phyloP scores from a whole-genome alignment of 2,797 vertebrate species.

The Acrossocheilus wenchowensis region DNA sequence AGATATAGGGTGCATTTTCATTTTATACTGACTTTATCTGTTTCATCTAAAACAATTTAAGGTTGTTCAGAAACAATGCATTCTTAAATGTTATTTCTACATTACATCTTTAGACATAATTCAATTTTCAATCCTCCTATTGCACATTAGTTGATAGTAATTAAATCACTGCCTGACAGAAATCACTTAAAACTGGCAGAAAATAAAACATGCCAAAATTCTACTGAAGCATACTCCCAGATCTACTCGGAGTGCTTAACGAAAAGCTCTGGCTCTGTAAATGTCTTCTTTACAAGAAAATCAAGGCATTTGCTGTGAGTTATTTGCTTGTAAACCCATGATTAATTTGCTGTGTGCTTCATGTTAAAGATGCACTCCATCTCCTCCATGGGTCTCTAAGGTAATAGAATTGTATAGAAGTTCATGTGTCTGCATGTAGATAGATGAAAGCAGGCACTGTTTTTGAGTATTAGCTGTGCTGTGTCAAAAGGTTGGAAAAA shows the following conservation, averaged over 20 bases:
- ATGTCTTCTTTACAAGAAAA: neutral
- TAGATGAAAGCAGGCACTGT: constrained; percentile 24
- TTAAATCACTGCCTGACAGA: neutral
- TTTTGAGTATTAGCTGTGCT: neutral
- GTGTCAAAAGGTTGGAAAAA: constrained; percentile 20
- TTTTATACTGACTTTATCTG: neutral
- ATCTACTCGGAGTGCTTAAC: neutral
- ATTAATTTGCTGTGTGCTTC: constrained; percentile 6
- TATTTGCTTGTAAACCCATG: constrained; percentile 7
- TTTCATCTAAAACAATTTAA: neutral
- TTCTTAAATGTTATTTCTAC: constrained; percentile 1
- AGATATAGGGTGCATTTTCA: neutral
- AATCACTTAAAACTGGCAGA: constrained; percentile 7
- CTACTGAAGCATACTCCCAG: neutral
- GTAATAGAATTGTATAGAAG: constrained; percentile 58
- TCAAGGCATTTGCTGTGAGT: neutral
- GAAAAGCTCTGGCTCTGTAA: neutral
- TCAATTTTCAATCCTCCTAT: constrained; percentile 12
- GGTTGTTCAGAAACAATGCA: neutral
- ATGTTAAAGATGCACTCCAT: neutral
- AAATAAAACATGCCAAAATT: neutral
- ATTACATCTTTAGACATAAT: constrained; percentile 5
- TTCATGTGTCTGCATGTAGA: constrained; percentile 36
- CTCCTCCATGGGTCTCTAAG: neutral
- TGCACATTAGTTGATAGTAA: neutral